Conservation (phyloP, 2,888 invertebrate genomes). For the Eumacrocentrus americanus region DNA sequence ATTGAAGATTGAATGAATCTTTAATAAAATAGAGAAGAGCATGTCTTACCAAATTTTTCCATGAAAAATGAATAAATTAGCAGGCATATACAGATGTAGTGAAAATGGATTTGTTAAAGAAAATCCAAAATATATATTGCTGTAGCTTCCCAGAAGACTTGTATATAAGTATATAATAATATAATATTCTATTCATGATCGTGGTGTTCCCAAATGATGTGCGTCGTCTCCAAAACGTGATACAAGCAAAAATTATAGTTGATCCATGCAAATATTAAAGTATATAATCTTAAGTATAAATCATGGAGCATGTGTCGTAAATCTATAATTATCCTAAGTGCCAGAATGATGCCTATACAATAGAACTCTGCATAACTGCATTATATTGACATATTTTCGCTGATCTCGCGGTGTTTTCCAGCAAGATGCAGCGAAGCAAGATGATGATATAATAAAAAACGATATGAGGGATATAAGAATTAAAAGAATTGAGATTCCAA, state of each 20-base stretch:
- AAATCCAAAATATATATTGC: neutral
- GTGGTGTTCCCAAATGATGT: conserved; percentile 10
- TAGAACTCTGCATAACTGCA: too few relatives aligned
- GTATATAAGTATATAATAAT: neutral
- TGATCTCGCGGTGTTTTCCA: too few relatives aligned
- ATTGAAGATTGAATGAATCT: neutral
- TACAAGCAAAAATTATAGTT: conserved; percentile 2
- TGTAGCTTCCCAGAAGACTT: neutral
- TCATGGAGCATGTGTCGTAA: neutral
- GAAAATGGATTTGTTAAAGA: neutral
- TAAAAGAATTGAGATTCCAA: too few relatives aligned
- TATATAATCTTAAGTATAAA: neutral
- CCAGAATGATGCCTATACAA: too few relatives aligned
- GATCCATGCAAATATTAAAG: conserved; percentile 6
- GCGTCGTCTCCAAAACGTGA: conserved; percentile 19
- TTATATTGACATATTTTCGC: too few relatives aligned
- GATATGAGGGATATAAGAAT: too few relatives aligned
- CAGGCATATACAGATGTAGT: neutral
- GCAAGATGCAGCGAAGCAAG: too few relatives aligned
- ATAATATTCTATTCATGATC: neutral
- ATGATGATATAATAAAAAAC: too few relatives aligned
- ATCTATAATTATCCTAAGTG: too few relatives aligned
- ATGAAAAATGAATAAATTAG: neutral
- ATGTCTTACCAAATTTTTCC: neutral
- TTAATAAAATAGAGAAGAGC: neutral